A percentile compares a stretch with the other conserved stretches of the same genome.
These are phyloP conservation scores for Ammodytes marinus DNA, from an alignment of 2,113 vertebrate genomes.

Conservation along the genomic window DNA sequence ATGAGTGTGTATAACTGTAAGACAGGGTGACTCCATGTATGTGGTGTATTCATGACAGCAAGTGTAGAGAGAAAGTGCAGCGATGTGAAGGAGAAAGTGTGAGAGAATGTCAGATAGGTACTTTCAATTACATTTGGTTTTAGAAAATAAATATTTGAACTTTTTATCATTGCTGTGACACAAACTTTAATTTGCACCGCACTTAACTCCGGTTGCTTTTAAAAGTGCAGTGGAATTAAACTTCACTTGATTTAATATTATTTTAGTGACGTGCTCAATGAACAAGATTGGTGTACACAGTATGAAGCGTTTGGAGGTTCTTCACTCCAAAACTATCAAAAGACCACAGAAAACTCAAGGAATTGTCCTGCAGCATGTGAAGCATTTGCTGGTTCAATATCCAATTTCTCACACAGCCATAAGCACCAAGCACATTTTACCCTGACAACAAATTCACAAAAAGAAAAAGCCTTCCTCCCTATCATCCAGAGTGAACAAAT, in stretches of 20 bases:
- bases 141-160: too few relatives aligned
- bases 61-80: neutral
- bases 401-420: neutral
- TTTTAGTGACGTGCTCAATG: neutral
- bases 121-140: too few relatives aligned
- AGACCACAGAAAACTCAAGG: neutral
- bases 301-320: neutral
- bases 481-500: neutral
- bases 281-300: neutral
- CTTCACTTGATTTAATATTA: neutral
- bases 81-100: constrained; percentile 10
- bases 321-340: neutral
- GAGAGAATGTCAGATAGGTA: neutral
- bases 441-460: neutral
- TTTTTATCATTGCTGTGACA: too few relatives aligned
- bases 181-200: too few relatives aligned
- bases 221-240: too few relatives aligned
- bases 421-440: neutral
- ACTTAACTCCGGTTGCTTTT: too few relatives aligned
- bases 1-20: constrained; percentile 17
- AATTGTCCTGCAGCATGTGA: neutral
- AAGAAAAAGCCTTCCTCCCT: neutral
- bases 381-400: neutral
- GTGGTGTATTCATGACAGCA: constrained; percentile 33
- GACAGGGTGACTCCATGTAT: constrained; percentile 28